Conservation (phyloP, 2,113 vertebrate species). For the Desmodus rotundus region DNA sequence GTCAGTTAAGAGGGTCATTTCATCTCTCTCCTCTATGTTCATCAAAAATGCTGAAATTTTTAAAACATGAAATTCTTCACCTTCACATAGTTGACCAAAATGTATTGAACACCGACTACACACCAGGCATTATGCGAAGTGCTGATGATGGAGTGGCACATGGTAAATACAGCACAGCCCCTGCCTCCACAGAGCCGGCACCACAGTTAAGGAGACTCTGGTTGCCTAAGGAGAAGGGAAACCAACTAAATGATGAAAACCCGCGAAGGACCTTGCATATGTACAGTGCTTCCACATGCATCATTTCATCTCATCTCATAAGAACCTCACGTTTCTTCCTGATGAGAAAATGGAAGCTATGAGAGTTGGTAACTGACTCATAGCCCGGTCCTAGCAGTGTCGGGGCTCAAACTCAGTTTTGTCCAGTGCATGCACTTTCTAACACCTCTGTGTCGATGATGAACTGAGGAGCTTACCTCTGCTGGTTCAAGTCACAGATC, state of each 20-base stretch:
- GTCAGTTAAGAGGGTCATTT: neutral
- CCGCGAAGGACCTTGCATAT: neutral
- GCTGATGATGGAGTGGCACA: rapidly evolving
- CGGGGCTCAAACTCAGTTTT: neutral
- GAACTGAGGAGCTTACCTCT: neutral
- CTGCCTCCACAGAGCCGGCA: neutral
- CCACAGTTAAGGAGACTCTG: neutral
- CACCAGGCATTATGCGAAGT: neutral
- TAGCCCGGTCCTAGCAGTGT: neutral
- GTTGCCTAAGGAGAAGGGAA: neutral
- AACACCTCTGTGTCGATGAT: rapidly evolving
- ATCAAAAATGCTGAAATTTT: neutral
- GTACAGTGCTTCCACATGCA: neutral
- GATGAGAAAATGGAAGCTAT: neutral
- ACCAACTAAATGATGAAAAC: neutral
- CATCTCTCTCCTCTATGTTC: neutral
- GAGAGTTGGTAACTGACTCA: neutral
- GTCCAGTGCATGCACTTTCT: neutral
- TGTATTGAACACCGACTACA: neutral
- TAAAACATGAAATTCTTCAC: neutral
- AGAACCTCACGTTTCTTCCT: neutral
- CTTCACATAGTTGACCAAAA: neutral
- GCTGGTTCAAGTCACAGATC: neutral
- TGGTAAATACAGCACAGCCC: rapidly evolving
- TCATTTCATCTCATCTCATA: neutral